These are phyloP conservation scores for Apis laboriosa DNA, from an alignment of 1,140 invertebrate genomes.

Conservation along the genomic window DNA sequence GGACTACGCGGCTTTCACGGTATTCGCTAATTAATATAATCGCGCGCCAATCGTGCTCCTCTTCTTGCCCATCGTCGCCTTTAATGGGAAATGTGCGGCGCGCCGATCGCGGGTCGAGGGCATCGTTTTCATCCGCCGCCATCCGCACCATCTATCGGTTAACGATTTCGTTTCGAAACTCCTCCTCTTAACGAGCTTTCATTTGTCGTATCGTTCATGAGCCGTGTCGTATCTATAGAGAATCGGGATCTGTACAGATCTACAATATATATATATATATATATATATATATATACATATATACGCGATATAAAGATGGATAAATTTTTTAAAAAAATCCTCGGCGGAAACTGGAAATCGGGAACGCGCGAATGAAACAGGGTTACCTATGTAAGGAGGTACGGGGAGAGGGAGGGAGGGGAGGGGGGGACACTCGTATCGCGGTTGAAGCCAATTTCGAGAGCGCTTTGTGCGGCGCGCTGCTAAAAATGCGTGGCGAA, in stretches of 20 bases:
- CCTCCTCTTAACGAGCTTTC: background rate
- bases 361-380: slow-evolving; percentile 9
- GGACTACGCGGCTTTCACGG: slow-evolving; percentile 32
- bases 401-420: background rate
- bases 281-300: too few species aligned
- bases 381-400: slow-evolving; percentile 38
- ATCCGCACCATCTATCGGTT: too few species aligned
- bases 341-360: background rate
- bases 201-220: background rate
- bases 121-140: background rate
- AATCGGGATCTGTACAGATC: too few species aligned
- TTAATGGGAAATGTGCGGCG: slow-evolving; percentile 41
- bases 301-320: too few species aligned
- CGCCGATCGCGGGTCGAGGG: background rate
- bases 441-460: slow-evolving; percentile 52
- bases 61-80: slow-evolving; percentile 14
- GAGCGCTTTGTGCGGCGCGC: slow-evolving; percentile 54
- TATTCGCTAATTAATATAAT: slow-evolving; percentile 55
- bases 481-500: slow-evolving; percentile 67
- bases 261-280: too few species aligned
- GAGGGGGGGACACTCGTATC: slow-evolving; percentile 43
- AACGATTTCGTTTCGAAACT: too few species aligned
- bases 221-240: too few species aligned
- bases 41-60: slow-evolving; percentile 31
- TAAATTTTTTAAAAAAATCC: too few species aligned